Percentiles rank a stretch among this genome's conserved stretches.
Evolutionary conservation across 2,797 vertebrate species (phyloP).

Genomic region (Cichlasoma orientale): DNA sequence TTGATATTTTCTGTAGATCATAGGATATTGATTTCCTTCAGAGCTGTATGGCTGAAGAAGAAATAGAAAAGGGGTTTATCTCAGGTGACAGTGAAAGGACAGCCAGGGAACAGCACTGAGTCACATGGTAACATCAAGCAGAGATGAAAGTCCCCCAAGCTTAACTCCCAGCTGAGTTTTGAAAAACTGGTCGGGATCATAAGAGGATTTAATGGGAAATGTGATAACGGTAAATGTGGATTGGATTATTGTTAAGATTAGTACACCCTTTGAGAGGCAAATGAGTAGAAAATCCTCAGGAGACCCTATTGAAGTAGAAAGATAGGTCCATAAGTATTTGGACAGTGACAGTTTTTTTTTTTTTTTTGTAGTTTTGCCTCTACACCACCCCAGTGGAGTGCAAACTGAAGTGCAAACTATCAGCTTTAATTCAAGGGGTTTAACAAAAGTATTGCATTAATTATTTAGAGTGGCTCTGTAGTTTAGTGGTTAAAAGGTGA

Average conservation of each 20-base stretch:
- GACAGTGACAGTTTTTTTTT: neutral
- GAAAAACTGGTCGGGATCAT: conserved; percentile 34
- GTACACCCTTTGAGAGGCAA: conserved; percentile 30
- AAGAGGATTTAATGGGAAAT: conserved; percentile 63
- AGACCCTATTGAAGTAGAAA: conserved; percentile 24
- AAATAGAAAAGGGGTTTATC: conserved; percentile 37
- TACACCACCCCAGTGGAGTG: neutral
- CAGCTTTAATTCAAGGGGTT: neutral
- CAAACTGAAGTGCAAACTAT: neutral
- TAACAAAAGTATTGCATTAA: neutral
- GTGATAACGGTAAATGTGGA: conserved; percentile 64
- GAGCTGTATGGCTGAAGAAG: conserved; percentile 1
- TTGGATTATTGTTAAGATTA: conserved; percentile 60
- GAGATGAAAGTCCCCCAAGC: conserved; percentile 48
- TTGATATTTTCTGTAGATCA: conserved; percentile 30
- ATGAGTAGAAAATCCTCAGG: conserved; percentile 21
- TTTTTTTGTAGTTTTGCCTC: neutral
- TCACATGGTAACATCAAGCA: conserved; percentile 28
- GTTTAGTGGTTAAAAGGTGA: neutral
- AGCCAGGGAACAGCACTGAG: conserved; percentile 14
- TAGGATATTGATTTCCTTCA: conserved; percentile 46
- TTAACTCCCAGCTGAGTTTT: conserved; percentile 49
- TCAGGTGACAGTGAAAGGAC: conserved; percentile 44
- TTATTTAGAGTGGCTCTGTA: neutral
- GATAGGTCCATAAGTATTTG: neutral